These are phyloP conservation scores for Holocentrus rufus DNA, from an alignment of 2,797 vertebrate genomes.

Conservation along the genomic window DNA sequence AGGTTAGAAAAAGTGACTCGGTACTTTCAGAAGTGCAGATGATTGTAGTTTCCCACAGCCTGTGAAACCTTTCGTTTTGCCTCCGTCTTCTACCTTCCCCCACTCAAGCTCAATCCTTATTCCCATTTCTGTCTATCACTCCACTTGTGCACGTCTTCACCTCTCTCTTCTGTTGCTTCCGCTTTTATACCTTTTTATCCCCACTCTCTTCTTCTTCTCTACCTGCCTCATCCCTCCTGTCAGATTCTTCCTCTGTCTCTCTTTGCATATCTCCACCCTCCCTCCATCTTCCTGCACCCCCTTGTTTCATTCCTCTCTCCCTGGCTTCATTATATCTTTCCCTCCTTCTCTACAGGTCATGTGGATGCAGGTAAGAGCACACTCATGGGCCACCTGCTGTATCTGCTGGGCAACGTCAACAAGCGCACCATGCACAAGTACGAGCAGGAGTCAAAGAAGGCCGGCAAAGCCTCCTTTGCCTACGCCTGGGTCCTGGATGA, in stretches of 20 bases:
- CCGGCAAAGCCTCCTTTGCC: slow-evolving; percentile 97
- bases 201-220: slow-evolving; percentile 16
- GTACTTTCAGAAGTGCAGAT: slow-evolving; percentile 75
- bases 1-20: slow-evolving; percentile 59
- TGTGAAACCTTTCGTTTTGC: slow-evolving; percentile 65
- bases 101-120: slow-evolving; percentile 45
- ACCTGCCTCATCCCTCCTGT: not conserved
- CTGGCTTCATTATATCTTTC: not conserved
- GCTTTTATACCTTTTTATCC: slow-evolving; percentile 36
- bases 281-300: not conserved
- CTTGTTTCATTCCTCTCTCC: not conserved
- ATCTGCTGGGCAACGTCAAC: slow-evolving; percentile 96
- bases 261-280: not conserved
- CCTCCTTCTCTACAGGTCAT: slow-evolving; percentile 83
- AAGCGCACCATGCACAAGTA: slow-evolving; percentile 99
- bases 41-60: slow-evolving; percentile 72
- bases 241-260: slow-evolving; percentile 3
- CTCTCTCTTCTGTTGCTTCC: slow-evolving; percentile 45
- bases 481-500: slow-evolving; percentile 99
- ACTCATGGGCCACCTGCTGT: slow-evolving; percentile 97
- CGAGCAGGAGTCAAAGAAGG: slow-evolving; percentile 97
- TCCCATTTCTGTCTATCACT: slow-evolving; percentile 57
- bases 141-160: slow-evolving; percentile 55
- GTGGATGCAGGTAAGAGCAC: slow-evolving; percentile 99
- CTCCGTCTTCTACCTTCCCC: slow-evolving; percentile 11